Percentiles rank a stretch among this genome's conserved stretches.
Conservation (phyloP, 2,113 vertebrate genomes). For the Hippocampus zosterae region DNA sequence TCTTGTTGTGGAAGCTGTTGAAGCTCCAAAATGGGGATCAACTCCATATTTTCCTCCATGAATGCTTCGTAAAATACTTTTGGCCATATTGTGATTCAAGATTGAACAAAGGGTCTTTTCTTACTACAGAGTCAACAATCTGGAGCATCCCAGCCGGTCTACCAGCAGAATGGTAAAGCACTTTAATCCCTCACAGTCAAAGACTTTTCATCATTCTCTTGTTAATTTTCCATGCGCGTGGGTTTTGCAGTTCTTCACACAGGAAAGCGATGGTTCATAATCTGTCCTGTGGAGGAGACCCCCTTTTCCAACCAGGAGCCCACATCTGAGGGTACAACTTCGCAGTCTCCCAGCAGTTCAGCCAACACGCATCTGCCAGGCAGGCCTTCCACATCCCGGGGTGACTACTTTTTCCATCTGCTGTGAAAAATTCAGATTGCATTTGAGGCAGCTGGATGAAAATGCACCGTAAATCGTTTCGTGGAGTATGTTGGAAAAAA, state of each 20-base stretch:
- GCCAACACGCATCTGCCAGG: conserved; percentile 57
- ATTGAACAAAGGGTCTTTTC: background rate
- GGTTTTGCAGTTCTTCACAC: conserved; percentile 84
- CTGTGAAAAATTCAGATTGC: conserved; percentile 8
- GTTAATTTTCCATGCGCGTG: background rate
- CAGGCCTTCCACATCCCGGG: conserved; percentile 74
- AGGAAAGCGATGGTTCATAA: conserved; percentile 97
- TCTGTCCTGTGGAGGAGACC: conserved; percentile 93
- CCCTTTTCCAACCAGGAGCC: conserved; percentile 69
- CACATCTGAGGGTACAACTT: conserved; percentile 61
- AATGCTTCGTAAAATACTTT: background rate
- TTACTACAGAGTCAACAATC: conserved; percentile 68
- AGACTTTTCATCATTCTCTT: background rate
- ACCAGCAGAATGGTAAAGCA: conserved; percentile 90
- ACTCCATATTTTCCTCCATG: too few species aligned
- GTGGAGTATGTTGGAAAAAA: background rate
- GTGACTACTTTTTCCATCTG: conserved; percentile 64
- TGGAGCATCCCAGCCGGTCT: conserved; percentile 79
- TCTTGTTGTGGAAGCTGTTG: too few species aligned
- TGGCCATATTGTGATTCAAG: background rate
- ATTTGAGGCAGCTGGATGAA: conserved; percentile 17
- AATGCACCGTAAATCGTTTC: conserved; percentile 3
- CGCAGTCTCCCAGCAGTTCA: conserved; percentile 64
- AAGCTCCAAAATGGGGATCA: too few species aligned
- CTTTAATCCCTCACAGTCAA: background rate